These are phyloP conservation scores for Adoxophyes honmai DNA, from an alignment of 1,140 invertebrate species.

Conservation along the genomic window DNA sequence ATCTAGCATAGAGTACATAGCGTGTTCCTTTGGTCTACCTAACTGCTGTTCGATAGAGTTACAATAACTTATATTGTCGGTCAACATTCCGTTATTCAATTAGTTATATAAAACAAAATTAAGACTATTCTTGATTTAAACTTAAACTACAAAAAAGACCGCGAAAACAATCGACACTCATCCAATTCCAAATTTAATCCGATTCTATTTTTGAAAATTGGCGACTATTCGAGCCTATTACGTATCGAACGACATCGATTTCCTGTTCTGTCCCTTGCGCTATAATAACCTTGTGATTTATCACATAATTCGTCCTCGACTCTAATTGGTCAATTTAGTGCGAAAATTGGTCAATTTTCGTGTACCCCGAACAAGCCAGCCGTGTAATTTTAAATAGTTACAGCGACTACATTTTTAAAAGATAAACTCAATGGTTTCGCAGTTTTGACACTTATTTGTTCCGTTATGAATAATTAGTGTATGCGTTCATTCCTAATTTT, in stretches of 20 bases:
- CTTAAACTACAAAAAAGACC: neutral
- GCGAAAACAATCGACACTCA: neutral
- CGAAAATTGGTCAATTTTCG: conserved; percentile 36
- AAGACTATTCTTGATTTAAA: no score
- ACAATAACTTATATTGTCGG: no score
- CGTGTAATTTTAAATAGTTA: conserved; percentile 33
- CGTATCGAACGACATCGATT: conserved; percentile 19
- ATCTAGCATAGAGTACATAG: no score
- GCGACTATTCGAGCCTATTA: neutral
- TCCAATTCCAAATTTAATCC: neutral
- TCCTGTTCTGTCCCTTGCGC: conserved; percentile 23
- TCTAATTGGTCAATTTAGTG: conserved; percentile 36
- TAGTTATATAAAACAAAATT: no score
- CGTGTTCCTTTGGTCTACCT: no score
- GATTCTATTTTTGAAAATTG: neutral
- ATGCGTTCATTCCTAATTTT: neutral
- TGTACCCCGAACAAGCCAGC: conserved; percentile 19
- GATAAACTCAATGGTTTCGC: neutral
- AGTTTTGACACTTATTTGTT: neutral
- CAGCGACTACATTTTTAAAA: neutral
- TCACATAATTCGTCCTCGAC: conserved; percentile 26
- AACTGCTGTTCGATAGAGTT: no score
- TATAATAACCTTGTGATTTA: conserved; percentile 27
- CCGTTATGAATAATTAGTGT: conserved; percentile 7
- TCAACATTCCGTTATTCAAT: no score